phyloP scores from a whole-genome alignment of 92 coral and sea anemone genomes.

The Phenganax subtilis region DNA sequence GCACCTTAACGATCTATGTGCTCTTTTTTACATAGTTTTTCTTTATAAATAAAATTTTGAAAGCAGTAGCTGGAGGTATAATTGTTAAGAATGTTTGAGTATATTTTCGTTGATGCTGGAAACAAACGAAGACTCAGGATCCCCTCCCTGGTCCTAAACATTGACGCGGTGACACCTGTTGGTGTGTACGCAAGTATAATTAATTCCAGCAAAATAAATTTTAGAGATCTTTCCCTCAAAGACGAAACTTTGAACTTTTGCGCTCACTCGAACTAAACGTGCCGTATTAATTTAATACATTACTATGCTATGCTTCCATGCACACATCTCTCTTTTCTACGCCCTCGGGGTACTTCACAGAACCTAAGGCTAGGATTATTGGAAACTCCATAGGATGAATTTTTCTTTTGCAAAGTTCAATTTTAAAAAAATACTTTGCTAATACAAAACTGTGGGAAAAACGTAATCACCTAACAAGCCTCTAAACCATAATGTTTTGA shows the following conservation, averaged over 20 bases:
- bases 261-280: background rate
- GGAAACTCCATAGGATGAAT: too few relatives aligned
- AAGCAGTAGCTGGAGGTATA: background rate
- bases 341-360: too few relatives aligned
- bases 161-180: constrained; percentile 37
- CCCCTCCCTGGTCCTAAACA: constrained; percentile 24
- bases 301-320: too few relatives aligned
- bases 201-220: constrained; percentile 7
- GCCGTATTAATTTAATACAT: too few relatives aligned
- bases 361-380: too few relatives aligned
- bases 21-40: too few relatives aligned
- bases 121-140: background rate
- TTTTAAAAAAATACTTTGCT: too few relatives aligned
- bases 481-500: background rate
- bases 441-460: too few relatives aligned
- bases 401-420: too few relatives aligned
- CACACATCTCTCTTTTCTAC: too few relatives aligned
- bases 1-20: background rate
- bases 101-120: background rate
- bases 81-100: background rate
- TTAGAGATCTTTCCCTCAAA: background rate
- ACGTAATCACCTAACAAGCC: background rate
- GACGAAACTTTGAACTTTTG: too few relatives aligned
- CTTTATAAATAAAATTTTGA: too few relatives aligned
- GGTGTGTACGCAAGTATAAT: constrained; percentile 32